A percentile compares a stretch with the other conserved stretches of the same genome.
phyloP scores from a whole-genome alignment of 2,113 vertebrate species.

The Tiliqua scincoides region DNA sequence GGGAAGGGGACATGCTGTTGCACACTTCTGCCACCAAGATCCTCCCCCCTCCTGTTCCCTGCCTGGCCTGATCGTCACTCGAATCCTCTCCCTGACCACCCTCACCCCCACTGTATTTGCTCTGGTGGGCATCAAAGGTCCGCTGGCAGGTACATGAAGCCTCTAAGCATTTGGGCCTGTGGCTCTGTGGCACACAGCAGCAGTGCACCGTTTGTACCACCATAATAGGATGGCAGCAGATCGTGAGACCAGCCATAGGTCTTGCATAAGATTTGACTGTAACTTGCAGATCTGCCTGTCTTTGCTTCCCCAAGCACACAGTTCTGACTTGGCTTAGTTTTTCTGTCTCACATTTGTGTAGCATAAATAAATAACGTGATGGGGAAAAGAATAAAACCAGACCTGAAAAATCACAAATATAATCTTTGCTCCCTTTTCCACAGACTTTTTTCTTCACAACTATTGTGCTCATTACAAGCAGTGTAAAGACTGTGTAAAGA shows the following conservation, averaged over 20 bases:
- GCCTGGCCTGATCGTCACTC: no score
- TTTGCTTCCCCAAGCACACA: not conserved
- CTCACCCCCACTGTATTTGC: no score
- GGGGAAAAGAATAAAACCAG: conserved; percentile 13
- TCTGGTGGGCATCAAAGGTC: no score
- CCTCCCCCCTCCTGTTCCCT: no score
- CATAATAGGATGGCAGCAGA: no score
- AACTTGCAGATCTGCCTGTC: not conserved
- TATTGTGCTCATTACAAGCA: not conserved
- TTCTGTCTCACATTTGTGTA: conserved; percentile 2
- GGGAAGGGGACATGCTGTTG: no score
- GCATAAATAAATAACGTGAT: not conserved
- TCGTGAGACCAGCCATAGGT: not conserved
- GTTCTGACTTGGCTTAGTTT: not conserved
- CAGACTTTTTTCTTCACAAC: not conserved
- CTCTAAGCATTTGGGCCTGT: no score
- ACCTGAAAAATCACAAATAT: conserved; percentile 35
- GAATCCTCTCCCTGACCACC: not conserved
- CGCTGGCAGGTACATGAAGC: no score
- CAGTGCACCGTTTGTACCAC: no score
- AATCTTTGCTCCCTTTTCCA: conserved; percentile 7
- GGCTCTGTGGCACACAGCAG: no score
- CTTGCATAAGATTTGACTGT: not conserved
- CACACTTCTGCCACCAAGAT: no score
- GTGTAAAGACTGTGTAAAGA: conserved; percentile 18